A percentile compares a stretch with the other conserved stretches of the same genome.
phyloP scores from a whole-genome alignment of 1,140 invertebrate species.

The Procambarus virginalis region DNA sequence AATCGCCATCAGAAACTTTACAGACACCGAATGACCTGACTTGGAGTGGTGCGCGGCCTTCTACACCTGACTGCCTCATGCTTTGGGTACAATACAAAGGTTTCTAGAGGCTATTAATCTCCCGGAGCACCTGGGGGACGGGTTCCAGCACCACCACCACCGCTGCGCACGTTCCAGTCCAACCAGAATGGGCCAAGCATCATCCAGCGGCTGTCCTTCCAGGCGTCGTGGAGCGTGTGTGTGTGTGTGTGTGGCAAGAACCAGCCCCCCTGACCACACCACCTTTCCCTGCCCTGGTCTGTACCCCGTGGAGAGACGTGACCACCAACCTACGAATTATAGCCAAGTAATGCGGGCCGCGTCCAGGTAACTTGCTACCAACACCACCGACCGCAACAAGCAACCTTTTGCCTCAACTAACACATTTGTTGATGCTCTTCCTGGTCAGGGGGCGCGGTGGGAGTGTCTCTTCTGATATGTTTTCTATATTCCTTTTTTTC shows the following conservation, averaged over 20 bases:
- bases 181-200: too few relatives aligned
- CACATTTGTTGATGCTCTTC: not conserved
- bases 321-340: not conserved
- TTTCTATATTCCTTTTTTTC: not conserved
- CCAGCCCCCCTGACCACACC: not conserved
- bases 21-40: too few relatives aligned
- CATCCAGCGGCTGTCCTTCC: not conserved
- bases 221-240: not conserved
- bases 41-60: too few relatives aligned
- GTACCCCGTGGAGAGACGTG: conserved; percentile 11
- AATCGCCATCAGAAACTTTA: too few relatives aligned
- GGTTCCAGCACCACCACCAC: too few relatives aligned
- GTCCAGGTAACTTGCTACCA: not conserved
- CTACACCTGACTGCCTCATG: too few relatives aligned
- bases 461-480: not conserved
- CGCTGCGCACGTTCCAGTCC: too few relatives aligned
- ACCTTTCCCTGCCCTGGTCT: not conserved
- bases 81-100: too few relatives aligned
- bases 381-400: not conserved
- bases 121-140: too few relatives aligned
- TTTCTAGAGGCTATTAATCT: too few relatives aligned
- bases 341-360: not conserved
- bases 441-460: not conserved
- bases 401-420: conserved; percentile 4
- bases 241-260: not conserved